Conservation (phyloP, 2,797 vertebrate genomes). For the Gouania willdenowi region DNA sequence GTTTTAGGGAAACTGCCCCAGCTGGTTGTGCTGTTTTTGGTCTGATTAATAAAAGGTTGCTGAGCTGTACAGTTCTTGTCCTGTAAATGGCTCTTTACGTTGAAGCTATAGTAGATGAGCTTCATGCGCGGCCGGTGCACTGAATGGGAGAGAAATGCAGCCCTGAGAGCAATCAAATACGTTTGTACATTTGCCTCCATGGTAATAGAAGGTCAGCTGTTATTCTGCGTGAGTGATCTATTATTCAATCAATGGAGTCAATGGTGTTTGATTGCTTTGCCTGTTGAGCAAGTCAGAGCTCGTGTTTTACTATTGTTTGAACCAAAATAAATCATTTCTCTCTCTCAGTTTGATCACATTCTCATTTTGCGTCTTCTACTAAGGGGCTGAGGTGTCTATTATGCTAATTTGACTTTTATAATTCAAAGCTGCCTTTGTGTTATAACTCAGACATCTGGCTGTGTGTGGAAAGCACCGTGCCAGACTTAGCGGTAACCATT, state of each 20-base stretch:
- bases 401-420: slow-evolving; percentile 22
- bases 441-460: slow-evolving; percentile 27
- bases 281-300: neutral
- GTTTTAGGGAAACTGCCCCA: slow-evolving; percentile 19
- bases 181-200: slow-evolving; percentile 3
- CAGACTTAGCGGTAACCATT: slow-evolving; percentile 33
- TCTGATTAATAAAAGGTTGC: no score
- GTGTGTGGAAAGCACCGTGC: slow-evolving; percentile 20
- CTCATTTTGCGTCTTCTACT: slow-evolving; percentile 9
- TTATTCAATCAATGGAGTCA: slow-evolving; percentile 27
- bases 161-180: slow-evolving; percentile 9
- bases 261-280: slow-evolving; percentile 16
- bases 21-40: slow-evolving; percentile 18
- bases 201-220: slow-evolving; percentile 11
- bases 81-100: slow-evolving; percentile 6
- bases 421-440: slow-evolving; percentile 5
- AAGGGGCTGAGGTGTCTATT: slow-evolving; percentile 26
- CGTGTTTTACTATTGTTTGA: neutral
- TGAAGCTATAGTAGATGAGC: slow-evolving; percentile 1
- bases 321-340: neutral
- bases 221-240: neutral
- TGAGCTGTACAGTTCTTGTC: neutral
- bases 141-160: slow-evolving; percentile 4
- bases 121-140: neutral
- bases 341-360: slow-evolving; percentile 4